Evolutionary conservation across 53 echinoderm and acorn worm species (phyloP).

Genomic region (Pentamera pediparva): DNA sequence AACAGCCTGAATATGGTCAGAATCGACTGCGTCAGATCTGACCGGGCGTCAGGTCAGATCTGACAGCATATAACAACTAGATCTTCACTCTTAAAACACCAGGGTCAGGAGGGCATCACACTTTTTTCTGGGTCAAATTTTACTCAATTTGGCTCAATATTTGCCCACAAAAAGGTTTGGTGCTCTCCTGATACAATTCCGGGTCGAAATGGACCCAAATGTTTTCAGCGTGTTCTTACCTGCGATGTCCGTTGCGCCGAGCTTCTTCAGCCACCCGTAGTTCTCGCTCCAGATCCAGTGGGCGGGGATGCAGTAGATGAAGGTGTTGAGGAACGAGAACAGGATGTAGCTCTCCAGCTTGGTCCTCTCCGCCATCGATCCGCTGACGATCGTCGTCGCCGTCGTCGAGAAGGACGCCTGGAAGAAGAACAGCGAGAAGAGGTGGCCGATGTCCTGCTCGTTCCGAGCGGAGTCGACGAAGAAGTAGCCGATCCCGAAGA

Average conservation of each 20-base stretch:
- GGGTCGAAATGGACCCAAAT: too few species aligned
- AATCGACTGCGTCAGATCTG: too few species aligned
- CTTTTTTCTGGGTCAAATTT: too few species aligned
- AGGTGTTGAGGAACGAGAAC: constrained; percentile 83
- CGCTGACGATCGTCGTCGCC: constrained; percentile 83
- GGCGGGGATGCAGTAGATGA: constrained; percentile 71
- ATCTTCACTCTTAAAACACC: too few species aligned
- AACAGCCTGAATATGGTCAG: too few species aligned
- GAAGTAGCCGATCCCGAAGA: constrained; percentile 74
- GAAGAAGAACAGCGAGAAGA: constrained; percentile 84
- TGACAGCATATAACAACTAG: too few species aligned
- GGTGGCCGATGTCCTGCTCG: constrained; percentile 48
- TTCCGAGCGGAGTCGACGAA: constrained; percentile 55
- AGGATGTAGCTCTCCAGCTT: constrained; percentile 76
- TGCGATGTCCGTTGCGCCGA: constrained; percentile 82
- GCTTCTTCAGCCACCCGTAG: constrained; percentile 58
- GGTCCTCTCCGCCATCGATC: constrained; percentile 84
- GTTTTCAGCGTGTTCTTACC: constrained; percentile 37
- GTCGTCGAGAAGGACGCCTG: constrained; percentile 92
- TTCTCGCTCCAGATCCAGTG: constrained; percentile 78
- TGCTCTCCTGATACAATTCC: too few species aligned
- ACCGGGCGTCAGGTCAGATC: too few species aligned
- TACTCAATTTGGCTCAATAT: too few species aligned
- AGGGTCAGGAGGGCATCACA: too few species aligned
- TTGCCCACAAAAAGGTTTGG: too few species aligned